Conservation (phyloP, 2,113 vertebrate species). For the Seriola aureovittata region DNA sequence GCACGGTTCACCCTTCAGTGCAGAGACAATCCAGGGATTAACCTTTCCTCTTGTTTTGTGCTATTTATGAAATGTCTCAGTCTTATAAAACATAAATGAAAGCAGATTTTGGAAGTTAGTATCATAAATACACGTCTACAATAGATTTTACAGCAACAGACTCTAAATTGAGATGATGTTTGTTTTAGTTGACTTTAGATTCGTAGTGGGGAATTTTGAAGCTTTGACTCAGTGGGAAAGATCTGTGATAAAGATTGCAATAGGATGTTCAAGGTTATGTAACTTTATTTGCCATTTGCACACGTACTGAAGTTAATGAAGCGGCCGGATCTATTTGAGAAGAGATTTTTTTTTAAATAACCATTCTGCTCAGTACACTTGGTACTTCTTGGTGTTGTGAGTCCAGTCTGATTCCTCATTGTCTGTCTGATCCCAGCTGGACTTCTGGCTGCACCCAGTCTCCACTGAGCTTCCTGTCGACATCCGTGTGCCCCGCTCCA, state of each 20-base stretch:
- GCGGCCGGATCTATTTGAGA: too few relatives aligned
- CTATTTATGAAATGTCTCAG: not conserved
- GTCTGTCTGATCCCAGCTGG: conserved; percentile 81
- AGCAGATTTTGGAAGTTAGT: not conserved
- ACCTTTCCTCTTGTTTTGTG: not conserved
- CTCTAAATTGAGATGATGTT: too few relatives aligned
- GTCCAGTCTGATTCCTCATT: not conserved
- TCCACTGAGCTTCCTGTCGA: conserved; percentile 81
- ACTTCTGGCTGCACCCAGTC: conserved; percentile 90
- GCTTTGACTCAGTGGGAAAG: not conserved
- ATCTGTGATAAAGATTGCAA: not conserved
- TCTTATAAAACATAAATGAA: too few relatives aligned
- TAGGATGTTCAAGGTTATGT: not conserved
- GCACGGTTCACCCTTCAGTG: not conserved
- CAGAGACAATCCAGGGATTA: not conserved
- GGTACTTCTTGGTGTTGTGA: too few relatives aligned
- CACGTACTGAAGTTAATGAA: too few relatives aligned
- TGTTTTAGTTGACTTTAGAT: not conserved
- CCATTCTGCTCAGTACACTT: too few relatives aligned
- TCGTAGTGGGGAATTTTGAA: not conserved
- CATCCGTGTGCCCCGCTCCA: conserved; percentile 83
- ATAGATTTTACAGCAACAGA: not conserved
- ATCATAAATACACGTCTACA: not conserved
- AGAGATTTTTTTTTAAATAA: too few relatives aligned
- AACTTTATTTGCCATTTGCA: not conserved